phyloP scores from a whole-genome alignment of 2,888 invertebrate genomes.

The Camptogramma bilineatum region DNA sequence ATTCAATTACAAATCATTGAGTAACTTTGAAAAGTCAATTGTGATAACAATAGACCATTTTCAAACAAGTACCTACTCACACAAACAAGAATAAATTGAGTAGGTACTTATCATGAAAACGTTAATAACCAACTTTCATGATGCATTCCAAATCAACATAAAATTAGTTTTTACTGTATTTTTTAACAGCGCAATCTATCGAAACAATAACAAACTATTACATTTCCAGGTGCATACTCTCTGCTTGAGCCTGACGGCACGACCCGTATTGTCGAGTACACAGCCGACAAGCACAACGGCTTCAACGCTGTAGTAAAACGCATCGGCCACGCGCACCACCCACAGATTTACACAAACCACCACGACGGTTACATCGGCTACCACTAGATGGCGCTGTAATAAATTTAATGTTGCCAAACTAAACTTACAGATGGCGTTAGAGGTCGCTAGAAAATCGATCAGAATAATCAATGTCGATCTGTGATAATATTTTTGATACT shows the following conservation, averaged over 20 bases:
- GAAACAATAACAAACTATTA: conserved; percentile 14
- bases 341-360: conserved; percentile 70
- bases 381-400: conserved; percentile 70
- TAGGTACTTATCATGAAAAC: too few relatives aligned
- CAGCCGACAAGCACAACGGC: conserved; percentile 80
- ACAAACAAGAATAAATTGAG: too few relatives aligned
- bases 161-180: not conserved
- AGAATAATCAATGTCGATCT: conserved; percentile 52
- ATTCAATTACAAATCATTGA: too few relatives aligned
- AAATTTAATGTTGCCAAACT: conserved; percentile 40
- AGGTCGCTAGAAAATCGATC: conserved; percentile 24
- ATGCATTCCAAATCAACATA: too few relatives aligned
- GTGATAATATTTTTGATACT: conserved; percentile 59
- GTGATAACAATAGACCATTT: too few relatives aligned
- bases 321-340: conserved; percentile 78
- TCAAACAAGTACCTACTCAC: too few relatives aligned
- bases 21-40: too few relatives aligned
- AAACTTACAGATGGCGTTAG: conserved; percentile 57
- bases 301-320: conserved; percentile 83
- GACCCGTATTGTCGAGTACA: conserved; percentile 81
- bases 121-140: too few relatives aligned
- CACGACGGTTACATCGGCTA: conserved; percentile 65
- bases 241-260: conserved; percentile 82
- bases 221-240: conserved; percentile 75
- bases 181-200: conserved; percentile 29